These are phyloP conservation scores for Oasisia sp. DNA, from an alignment of 2,888 invertebrate genomes.

Conservation along the genomic window DNA sequence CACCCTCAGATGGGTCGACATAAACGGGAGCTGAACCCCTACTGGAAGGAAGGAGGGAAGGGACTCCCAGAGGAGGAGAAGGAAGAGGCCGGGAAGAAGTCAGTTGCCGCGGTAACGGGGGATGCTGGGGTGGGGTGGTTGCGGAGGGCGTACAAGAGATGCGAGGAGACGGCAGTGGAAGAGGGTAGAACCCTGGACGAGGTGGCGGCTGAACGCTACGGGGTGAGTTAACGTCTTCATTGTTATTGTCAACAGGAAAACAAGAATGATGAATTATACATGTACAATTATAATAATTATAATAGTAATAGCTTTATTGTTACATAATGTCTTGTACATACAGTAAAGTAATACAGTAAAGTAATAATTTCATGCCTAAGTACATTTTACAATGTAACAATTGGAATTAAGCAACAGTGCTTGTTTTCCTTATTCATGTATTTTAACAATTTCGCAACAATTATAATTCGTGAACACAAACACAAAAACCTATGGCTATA, in stretches of 20 bases:
- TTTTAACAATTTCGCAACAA: too few relatives aligned
- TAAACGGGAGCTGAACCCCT: conserved; percentile 85
- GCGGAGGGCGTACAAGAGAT: conserved; percentile 69
- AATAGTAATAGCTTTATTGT: too few relatives aligned
- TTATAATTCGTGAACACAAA: too few relatives aligned
- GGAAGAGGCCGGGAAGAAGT: conserved; percentile 8
- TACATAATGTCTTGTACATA: too few relatives aligned
- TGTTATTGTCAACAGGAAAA: background rate
- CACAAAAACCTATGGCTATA: too few relatives aligned
- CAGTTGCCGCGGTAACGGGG: conserved; percentile 61
- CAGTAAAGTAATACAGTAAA: too few relatives aligned
- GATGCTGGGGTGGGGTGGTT: conserved; percentile 70
- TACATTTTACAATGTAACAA: too few relatives aligned
- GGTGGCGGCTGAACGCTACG: conserved; percentile 72
- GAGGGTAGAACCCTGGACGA: conserved; percentile 70
- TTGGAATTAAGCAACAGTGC: too few relatives aligned
- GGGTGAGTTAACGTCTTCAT: conserved; percentile 54
- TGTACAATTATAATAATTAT: background rate
- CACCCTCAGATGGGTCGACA: conserved; percentile 75
- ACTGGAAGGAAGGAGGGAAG: conserved; percentile 89
- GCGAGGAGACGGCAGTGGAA: conserved; percentile 70
- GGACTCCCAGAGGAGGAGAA: conserved; percentile 75
- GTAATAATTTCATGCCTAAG: too few relatives aligned
- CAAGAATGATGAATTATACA: background rate
- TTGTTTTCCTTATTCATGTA: too few relatives aligned